phyloP scores from a whole-genome alignment of 1,140 invertebrate species.

The Chrysomallon squamiferum region DNA sequence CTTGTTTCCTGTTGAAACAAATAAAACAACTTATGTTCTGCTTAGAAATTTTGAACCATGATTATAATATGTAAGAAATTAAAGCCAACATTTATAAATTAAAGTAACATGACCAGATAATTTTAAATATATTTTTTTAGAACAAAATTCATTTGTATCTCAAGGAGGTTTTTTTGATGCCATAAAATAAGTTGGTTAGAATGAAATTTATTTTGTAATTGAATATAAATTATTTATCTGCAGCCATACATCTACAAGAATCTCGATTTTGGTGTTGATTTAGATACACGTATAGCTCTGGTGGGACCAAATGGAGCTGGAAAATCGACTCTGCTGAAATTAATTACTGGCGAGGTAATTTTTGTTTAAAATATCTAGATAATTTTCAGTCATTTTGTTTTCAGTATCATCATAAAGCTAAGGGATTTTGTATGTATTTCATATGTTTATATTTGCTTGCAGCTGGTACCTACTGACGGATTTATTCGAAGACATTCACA shows the following conservation, averaged over 20 bases:
- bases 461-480: constrained; percentile 91
- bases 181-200: too few relatives aligned
- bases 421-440: too few relatives aligned
- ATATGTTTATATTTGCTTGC: constrained; percentile 44
- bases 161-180: too few relatives aligned
- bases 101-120: too few relatives aligned
- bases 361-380: too few relatives aligned
- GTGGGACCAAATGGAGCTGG: constrained; percentile 98
- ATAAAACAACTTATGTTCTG: not conserved
- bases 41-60: too few relatives aligned
- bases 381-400: not conserved
- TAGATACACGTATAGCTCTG: constrained; percentile 96
- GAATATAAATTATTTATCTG: constrained; percentile 16
- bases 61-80: too few relatives aligned
- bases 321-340: constrained; percentile 95
- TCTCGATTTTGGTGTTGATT: constrained; percentile 98
- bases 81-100: too few relatives aligned
- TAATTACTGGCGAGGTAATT: constrained; percentile 91
- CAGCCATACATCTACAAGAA: constrained; percentile 94
- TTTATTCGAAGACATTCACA: constrained; percentile 99
- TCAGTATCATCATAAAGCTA: not conserved
- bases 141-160: too few relatives aligned
- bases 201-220: not conserved
- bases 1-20: too few relatives aligned
- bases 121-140: too few relatives aligned